Base-by-base conservation (phyloP, 2,888 invertebrate species). In the Drosophila anceps region DNA sequence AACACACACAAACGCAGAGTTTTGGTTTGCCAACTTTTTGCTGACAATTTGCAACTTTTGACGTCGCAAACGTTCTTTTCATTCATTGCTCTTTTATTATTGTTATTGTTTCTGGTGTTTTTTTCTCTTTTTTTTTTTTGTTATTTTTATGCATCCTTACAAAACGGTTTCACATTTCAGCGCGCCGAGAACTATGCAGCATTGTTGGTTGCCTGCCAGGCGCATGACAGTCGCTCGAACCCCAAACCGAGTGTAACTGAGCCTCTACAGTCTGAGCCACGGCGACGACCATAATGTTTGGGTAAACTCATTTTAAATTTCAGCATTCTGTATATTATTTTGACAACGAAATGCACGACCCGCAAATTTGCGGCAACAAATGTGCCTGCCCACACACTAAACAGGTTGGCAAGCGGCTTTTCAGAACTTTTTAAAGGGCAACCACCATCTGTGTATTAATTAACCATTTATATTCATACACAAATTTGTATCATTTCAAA, bases 161-260 rank as follows among this genome's bases (percentile, higher is more conserved):
- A 67, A 73, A 82, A 81, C 76, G 81, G 81, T 86, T 86, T 88
- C 81, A 88, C 82, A 86, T 84, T 84, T 88, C 85, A 86, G 79
- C 84, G 86, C 86, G 88, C 84, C 73, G 68, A 79, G 64, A 84
- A 82, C 76, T 81, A 76, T 83, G 81, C 73, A 76, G 71, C 76
- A 71, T 76, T 55, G 43, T 51, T 69, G 69, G 80, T 70, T 79
- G 80, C 79, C 73, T 76, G 76, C 73, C 79, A 75, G 67, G 63
- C 78, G 68, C 72, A 75, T 63, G 18, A 61, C 53, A 37, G 35
- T 20, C 20, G 33, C 51, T 20, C 35, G 13, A 9, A 18, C 39
- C 31, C 33, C 59, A n/a, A 20, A 37, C 12, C 46, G 60, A 48
- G 43, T 59, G 18, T 55, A 46, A 63, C 48, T 66, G 61, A 50